These are phyloP conservation scores for Odontomachus brunneus DNA, from an alignment of 1,140 invertebrate genomes.

Conservation along the genomic window DNA sequence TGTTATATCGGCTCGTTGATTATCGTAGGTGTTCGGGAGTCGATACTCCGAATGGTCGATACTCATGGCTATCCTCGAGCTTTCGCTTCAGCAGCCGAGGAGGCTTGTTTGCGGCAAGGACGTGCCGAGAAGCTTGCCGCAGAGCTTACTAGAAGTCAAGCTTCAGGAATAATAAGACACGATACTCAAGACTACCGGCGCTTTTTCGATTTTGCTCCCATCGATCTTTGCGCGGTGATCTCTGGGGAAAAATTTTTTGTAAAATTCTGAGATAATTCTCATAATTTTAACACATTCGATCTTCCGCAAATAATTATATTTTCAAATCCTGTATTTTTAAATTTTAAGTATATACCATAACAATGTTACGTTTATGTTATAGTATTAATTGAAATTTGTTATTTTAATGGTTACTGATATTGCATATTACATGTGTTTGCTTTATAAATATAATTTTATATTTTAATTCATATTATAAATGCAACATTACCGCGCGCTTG, in stretches of 20 bases:
- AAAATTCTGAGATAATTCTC: background rate
- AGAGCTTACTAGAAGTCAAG: conserved; percentile 76
- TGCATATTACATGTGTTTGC: too few species aligned
- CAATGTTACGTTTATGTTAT: too few species aligned
- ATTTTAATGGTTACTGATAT: too few species aligned
- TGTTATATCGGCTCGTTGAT: conserved; percentile 27
- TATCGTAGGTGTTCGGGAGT: conserved; percentile 23
- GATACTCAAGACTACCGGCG: background rate
- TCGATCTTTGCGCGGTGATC: conserved; percentile 23
- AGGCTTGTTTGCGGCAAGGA: conserved; percentile 73
- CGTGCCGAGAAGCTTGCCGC: conserved; percentile 73
- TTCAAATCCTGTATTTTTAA: too few species aligned
- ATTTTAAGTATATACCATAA: too few species aligned
- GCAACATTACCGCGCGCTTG: too few species aligned
- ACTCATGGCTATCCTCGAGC: conserved; percentile 53
- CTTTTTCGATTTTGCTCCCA: conserved; percentile 15
- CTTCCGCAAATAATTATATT: too few species aligned
- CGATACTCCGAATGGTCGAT: conserved; percentile 66
- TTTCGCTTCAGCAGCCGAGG: conserved; percentile 53
- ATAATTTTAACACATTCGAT: background rate
- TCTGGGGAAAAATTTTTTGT: background rate
- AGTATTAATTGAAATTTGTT: too few species aligned
- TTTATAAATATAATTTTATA: too few species aligned
- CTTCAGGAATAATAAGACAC: conserved; percentile 76
- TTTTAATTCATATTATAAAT: too few species aligned